A percentile compares a stretch with the other conserved stretches of the same genome.
Evolutionary conservation across 2,113 vertebrate genomes (phyloP).

Genomic region (Suncus etruscus): DNA sequence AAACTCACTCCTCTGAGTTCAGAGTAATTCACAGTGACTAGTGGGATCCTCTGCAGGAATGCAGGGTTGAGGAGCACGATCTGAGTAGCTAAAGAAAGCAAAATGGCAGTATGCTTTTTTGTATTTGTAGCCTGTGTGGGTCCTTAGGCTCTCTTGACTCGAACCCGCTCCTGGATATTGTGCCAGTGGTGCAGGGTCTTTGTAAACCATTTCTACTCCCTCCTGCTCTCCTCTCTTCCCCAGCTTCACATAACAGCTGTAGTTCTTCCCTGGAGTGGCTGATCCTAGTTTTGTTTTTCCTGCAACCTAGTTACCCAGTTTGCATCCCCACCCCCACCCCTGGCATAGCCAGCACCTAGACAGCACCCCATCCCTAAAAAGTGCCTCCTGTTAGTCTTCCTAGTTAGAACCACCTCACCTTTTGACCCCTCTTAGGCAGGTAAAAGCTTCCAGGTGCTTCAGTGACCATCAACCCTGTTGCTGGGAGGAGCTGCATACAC

Average conservation of each 20-base stretch:
- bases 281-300: neutral
- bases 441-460: neutral
- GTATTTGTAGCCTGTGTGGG: neutral
- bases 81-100: neutral
- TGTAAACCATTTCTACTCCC: neutral
- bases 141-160: neutral
- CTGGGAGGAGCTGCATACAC: neutral
- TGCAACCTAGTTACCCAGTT: too few relatives aligned
- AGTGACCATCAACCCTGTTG: neutral
- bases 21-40: too few relatives aligned
- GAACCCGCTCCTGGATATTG: neutral
- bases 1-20: too few relatives aligned
- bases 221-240: neutral
- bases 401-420: neutral
- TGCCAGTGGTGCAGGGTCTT: neutral
- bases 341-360: neutral
- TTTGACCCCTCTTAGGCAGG: neutral
- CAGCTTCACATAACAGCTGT: neutral
- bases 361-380: too few relatives aligned
- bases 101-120: neutral
- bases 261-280: neutral
- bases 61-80: too few relatives aligned
- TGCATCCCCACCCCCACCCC: too few relatives aligned
- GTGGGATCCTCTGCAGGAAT: too few relatives aligned
- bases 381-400: neutral